Evolutionary conservation across 2,888 invertebrate genomes (phyloP), one percentile per base, ranked within the genome.

Genomic region (Drosophila siamana): DNA sequence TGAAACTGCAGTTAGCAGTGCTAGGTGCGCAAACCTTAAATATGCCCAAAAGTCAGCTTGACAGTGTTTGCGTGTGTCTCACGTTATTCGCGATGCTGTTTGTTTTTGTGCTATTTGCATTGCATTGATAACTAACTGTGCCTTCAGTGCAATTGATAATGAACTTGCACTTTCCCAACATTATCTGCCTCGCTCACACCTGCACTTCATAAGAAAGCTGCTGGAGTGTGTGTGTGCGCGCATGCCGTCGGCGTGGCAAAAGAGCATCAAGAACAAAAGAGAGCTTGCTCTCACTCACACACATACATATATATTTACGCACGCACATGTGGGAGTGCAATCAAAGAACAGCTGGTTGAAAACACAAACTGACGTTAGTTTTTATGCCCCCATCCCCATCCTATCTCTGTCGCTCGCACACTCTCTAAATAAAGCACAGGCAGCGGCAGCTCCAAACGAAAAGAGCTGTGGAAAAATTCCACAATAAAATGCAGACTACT

Each of bases 381-480:
- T 48, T 22, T 11, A 44, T 50, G 24, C 15, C 15, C 11, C 13
- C 13, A 2, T 43, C 43, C 43, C 13, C 38, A n/a, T 30, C 2
- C 19, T 15, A 26, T 5, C 26, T 19, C 5, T 6, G 26, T 28
- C 28, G 3, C 28, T 9, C 8, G 11, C 28, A 28, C 15, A 48
- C 30, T 54, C 11, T 56, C 51, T 66, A 16, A 47, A 50, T 57
- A 57, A 36, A 15, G 24, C n/a, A 67, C 16, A 33, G 19, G 6
- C 26, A 26, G 26, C 7, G 7, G 50, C 38, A 63, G 13, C n/a
- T 38, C 33, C 22, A 33, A 55, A 44, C 38, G 36, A 54, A 60
- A 66, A 22, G 22, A 55, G 44, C 60, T 15, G 60, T 54, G 60
- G 56, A 65, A 74, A 74, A 66, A 70, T 74, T 66, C 66, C 75